Base-by-base conservation (phyloP, 2,888 invertebrate genomes). In the Lapara coniferarum region DNA sequence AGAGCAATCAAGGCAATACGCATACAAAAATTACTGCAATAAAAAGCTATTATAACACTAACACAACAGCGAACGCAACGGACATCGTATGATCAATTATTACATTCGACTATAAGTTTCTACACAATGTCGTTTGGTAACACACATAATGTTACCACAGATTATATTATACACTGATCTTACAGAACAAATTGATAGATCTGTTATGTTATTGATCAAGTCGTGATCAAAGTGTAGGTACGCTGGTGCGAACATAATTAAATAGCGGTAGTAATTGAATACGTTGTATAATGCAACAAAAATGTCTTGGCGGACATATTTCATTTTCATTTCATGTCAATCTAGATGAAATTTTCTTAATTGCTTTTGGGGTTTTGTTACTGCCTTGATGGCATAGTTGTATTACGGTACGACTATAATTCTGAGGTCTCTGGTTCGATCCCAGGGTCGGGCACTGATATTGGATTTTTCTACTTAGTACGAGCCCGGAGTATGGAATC, bases 201-300 rank as follows among this genome's bases (percentile, higher is more conserved):
- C 67, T 55, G 73, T 74, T 73, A 81, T 81, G 83, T 84, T 84
- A 78, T 81, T 77, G 85, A 85, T 79, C 82, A 81, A 84, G 78
- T 89, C 90, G 89, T 90, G 90, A 87, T 84, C 85, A 80, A 84
- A 25, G 25, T 2, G 82, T 82, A 81, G 83, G 83, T 84, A 81
- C 89, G 87, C 81, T 91, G 90, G 90, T 90, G 90, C 87, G 87
- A 83, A 83, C 85, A 81, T 84, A 83, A 85, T 88, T 87, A 88
- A 79, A 78, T 69, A 71, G 75, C 70, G 72, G 72, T 78, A 73
- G 72, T 78, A 73, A 75, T 72, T 75, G 71, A 72, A 71, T 76
- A 69, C 69, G 68, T 80, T 76, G 73, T 72, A 66, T 73, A 80
- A 79, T 37, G 16, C 37, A 13, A 46, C 44, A 63, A 59, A 63